Evolutionary conservation across 2,797 vertebrate species (phyloP).

Genomic region (Microhierax caerulescens): DNA sequence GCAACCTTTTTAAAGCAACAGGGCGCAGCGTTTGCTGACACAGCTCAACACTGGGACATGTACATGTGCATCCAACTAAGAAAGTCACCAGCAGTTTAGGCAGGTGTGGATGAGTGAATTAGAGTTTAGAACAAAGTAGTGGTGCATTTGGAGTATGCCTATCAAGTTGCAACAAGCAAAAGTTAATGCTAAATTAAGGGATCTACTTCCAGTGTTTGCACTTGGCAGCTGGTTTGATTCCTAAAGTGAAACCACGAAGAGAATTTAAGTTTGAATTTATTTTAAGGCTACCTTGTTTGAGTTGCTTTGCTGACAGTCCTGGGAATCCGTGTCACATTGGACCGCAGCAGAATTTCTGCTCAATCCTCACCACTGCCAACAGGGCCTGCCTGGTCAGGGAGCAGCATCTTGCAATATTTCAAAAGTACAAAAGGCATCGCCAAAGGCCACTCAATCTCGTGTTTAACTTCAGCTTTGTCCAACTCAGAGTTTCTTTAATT

Average conservation of each 20-base stretch:
- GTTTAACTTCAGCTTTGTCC: conserved; percentile 28
- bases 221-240: conserved; percentile 4
- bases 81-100: conserved; percentile 35
- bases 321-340: background rate
- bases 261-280: background rate
- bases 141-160: conserved; percentile 18
- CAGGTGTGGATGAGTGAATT: conserved; percentile 44
- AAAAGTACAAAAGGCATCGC: conserved; percentile 14
- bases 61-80: conserved; percentile 22
- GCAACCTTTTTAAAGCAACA: conserved; percentile 19
- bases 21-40: conserved; percentile 30
- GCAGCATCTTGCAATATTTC: background rate
- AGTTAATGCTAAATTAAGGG: conserved; percentile 1
- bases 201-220: background rate
- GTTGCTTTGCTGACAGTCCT: background rate
- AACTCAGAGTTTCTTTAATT: conserved; percentile 44
- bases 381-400: background rate
- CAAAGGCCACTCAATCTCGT: background rate
- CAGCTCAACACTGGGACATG: background rate
- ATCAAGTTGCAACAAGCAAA: conserved; percentile 54
- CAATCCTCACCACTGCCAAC: background rate
- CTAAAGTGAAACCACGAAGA: background rate
- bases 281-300: background rate
- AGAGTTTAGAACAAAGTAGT: conserved; percentile 30
- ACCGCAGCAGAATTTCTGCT: background rate